A percentile compares a stretch with the other conserved stretches of the same genome.
Evolutionary conservation across 2,888 invertebrate species (phyloP).

Genomic region (Chymomyza caudatula): DNA sequence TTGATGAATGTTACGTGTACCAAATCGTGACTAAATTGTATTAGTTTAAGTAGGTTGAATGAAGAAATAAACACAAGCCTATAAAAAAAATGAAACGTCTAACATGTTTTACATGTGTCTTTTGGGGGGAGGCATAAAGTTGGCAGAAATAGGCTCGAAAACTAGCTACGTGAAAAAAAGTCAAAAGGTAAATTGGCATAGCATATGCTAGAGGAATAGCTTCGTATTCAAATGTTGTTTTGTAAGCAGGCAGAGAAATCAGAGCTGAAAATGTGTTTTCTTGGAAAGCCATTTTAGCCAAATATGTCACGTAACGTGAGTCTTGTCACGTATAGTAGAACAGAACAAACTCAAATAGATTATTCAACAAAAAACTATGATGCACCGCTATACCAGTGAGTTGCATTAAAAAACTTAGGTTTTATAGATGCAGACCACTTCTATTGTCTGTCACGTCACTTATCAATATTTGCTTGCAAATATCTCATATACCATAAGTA

Average conservation of each 20-base stretch:
- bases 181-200: background rate
- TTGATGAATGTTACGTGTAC: constrained; percentile 65
- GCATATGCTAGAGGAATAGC: background rate
- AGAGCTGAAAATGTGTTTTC: too few species aligned
- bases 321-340: too few species aligned
- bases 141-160: background rate
- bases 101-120: background rate
- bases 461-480: too few species aligned
- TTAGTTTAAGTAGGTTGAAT: constrained; percentile 23
- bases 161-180: background rate
- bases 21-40: constrained; percentile 71
- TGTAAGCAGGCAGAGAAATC: background rate
- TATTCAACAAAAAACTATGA: too few species aligned
- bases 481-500: too few species aligned
- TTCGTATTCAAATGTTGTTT: background rate
- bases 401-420: too few species aligned
- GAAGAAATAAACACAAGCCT: background rate
- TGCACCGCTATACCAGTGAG: too few species aligned
- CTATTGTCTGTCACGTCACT: too few species aligned
- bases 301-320: too few species aligned
- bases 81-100: background rate
- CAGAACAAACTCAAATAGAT: too few species aligned
- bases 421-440: too few species aligned
- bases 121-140: background rate
- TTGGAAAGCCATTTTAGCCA: too few species aligned